phyloP scores from a whole-genome alignment of 1,140 invertebrate species.

The Camponotus pennsylvanicus region DNA sequence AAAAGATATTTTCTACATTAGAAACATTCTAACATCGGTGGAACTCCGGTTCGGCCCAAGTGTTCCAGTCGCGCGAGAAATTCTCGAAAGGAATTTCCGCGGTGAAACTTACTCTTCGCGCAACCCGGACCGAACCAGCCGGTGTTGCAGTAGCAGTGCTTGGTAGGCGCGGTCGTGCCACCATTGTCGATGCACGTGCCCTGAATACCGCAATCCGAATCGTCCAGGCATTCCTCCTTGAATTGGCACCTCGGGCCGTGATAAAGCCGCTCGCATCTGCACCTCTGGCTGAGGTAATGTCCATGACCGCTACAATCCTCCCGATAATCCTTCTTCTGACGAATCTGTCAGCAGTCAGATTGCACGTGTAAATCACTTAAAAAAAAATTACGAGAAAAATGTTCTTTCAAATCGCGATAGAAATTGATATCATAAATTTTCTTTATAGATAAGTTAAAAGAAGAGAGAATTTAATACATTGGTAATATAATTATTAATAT shows the following conservation, averaged over 20 bases:
- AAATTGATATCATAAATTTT: background rate
- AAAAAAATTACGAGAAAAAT: background rate
- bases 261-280: constrained; percentile 94
- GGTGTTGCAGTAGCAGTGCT: constrained; percentile 95
- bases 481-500: background rate
- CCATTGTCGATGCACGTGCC: constrained; percentile 94
- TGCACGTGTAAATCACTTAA: background rate
- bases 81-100: constrained; percentile 30
- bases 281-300: constrained; percentile 90
- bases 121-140: constrained; percentile 95
- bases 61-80: constrained; percentile 28
- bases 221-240: constrained; percentile 93
- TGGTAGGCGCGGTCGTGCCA: constrained; percentile 92
- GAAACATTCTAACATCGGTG: too few relatives aligned
- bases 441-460: background rate
- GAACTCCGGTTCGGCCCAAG: background rate
- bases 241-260: constrained; percentile 94
- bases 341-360: constrained; percentile 73
- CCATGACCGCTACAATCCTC: constrained; percentile 95
- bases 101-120: constrained; percentile 89
- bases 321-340: constrained; percentile 89
- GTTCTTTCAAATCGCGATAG: background rate
- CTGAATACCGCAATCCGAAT: constrained; percentile 93
- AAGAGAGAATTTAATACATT: background rate
- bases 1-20: background rate